phyloP scores from a whole-genome alignment of 2,113 vertebrate species.

The Meleagris gallopavo region DNA sequence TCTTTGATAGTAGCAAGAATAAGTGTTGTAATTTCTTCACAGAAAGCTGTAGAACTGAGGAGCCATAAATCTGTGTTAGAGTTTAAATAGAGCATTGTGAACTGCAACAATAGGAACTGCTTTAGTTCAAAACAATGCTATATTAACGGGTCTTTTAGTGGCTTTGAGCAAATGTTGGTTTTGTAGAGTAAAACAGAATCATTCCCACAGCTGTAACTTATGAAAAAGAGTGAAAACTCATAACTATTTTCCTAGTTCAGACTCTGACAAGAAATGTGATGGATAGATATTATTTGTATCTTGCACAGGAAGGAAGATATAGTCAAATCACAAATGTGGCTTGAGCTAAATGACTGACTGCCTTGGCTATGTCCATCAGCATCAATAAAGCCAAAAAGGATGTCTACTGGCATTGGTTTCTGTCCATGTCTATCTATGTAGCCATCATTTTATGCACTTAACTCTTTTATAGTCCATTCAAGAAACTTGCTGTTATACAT shows the following conservation, averaged over 20 bases:
- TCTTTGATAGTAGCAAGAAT: neutral
- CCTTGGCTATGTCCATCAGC: neutral
- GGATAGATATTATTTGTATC: neutral
- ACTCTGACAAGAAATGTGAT: neutral
- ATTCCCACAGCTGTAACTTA: neutral
- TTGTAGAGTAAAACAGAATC: neutral
- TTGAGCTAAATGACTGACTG: neutral
- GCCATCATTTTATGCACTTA: neutral
- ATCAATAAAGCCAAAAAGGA: neutral
- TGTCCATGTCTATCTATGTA: neutral
- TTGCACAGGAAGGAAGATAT: neutral
- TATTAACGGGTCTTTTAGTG: neutral
- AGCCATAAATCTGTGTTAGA: neutral
- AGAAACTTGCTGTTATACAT: neutral
- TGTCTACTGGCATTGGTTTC: constrained; percentile 6
- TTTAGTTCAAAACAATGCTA: neutral
- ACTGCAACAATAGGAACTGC: neutral
- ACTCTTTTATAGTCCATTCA: neutral
- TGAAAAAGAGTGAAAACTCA: neutral
- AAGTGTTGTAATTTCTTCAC: neutral
- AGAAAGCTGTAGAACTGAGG: neutral
- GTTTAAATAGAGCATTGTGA: neutral
- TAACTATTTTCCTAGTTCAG: neutral
- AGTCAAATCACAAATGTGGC: neutral
- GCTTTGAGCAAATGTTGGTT: neutral